Base-by-base conservation (phyloP, 1,140 invertebrate genomes). In the Dufourea novaeangliae region DNA sequence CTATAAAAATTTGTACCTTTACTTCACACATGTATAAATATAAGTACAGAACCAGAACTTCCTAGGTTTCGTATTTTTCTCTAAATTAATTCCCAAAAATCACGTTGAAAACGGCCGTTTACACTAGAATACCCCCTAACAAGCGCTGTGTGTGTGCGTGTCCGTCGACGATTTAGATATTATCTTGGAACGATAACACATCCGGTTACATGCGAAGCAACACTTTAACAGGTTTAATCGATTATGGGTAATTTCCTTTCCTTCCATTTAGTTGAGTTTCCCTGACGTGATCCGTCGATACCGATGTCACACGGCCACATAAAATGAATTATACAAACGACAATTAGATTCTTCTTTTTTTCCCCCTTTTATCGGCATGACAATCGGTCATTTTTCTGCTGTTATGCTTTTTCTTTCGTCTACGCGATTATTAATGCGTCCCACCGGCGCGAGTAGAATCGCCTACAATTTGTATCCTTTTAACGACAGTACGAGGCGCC, bases 401-500 rank as follows among this genome's bases (percentile, higher is more conserved):
- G 8, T 2, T 12, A 7, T 32, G 14, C 12, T 4, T 39, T 63
- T 73, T 11, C 2, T 39, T 22, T 17, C 1, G 3, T 50, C 27
- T 25, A n/a, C 17, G 0, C 22, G 7, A 12, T 29, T 44, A 72
- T 62, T 52, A 64, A 62, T 62, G 61, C 25, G 25, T 25, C n/a
- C n/a, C 2, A 32, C 27, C 0, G n/a, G 20, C 27, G 11, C 8
- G 61, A n/a, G n/a, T 25, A 54, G 54, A 73, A 73, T 73, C 41
- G 46, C 46, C n/a, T 27, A 20, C 34, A 39, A 66, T 66, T 73
- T 73, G 61, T 66, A 73, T 29, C 25, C 46, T 34, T 52, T 64
- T 66, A 62, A 73, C 61, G 61, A 66, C 37, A 25, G 27, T n/a
- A n/a, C n/a, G n/a, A n/a, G n/a, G n/a, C n/a, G n/a, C n/a, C n/a